Conservation (phyloP, 2,888 invertebrate species). For the Rotaria magnacalcarata region DNA sequence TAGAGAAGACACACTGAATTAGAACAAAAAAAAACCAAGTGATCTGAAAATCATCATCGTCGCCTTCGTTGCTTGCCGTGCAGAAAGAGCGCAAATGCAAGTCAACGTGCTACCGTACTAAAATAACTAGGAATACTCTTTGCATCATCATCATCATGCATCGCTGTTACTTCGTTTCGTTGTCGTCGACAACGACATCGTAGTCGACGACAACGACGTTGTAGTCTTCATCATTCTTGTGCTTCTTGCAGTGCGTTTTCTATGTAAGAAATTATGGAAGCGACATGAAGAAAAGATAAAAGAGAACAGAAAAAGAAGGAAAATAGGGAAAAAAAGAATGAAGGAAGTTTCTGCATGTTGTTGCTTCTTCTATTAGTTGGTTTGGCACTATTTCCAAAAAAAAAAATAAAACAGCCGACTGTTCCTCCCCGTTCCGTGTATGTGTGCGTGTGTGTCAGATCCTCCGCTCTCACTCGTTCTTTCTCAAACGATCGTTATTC, state of each 20-base stretch:
- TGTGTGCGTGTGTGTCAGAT: background rate
- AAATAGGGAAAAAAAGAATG: slow-evolving; percentile 7
- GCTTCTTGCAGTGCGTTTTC: background rate
- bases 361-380: background rate
- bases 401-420: slow-evolving; percentile 1
- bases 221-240: background rate
- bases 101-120: background rate
- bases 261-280: slow-evolving; percentile 6
- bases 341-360: slow-evolving; percentile 4
- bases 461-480: background rate
- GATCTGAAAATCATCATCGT: slow-evolving; percentile 12
- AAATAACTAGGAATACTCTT: background rate
- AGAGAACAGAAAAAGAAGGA: background rate
- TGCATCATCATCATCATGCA: background rate
- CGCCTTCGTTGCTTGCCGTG: background rate
- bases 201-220: background rate
- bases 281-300: slow-evolving; percentile 1
- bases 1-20: background rate
- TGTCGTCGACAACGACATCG: background rate
- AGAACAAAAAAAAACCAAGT: background rate
- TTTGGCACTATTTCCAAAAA: slow-evolving; percentile 8
- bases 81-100: background rate
- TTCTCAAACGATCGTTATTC: background rate
- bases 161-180: background rate
- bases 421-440: background rate